These are phyloP conservation scores for Battus philenor DNA, from an alignment of 1,140 invertebrate species.

Conservation along the genomic window DNA sequence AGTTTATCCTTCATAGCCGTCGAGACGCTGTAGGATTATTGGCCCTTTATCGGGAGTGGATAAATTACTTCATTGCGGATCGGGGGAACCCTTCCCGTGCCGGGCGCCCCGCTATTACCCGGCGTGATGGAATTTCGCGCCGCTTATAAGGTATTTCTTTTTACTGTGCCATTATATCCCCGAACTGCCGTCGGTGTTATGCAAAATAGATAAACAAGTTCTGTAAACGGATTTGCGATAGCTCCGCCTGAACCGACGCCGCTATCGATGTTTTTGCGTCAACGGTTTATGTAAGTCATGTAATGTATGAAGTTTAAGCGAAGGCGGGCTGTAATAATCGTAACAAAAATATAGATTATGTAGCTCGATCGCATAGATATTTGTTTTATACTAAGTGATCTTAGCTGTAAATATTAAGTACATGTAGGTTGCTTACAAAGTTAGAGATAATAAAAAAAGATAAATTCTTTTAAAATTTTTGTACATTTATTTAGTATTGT, in stretches of 20 bases:
- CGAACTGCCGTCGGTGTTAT: slow-evolving; percentile 9
- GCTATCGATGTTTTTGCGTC: slow-evolving; percentile 6
- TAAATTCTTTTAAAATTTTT: too few relatives aligned
- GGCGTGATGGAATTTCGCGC: slow-evolving; percentile 12
- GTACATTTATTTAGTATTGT: too few relatives aligned
- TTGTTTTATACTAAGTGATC: too few relatives aligned
- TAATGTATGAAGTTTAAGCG: too few relatives aligned
- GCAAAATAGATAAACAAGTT: slow-evolving; percentile 17
- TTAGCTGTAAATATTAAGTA: too few relatives aligned
- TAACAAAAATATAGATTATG: too few relatives aligned
- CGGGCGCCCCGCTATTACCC: slow-evolving; percentile 4
- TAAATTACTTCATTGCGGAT: slow-evolving; percentile 12
- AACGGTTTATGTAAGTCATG: too few relatives aligned
- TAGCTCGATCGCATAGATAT: too few relatives aligned
- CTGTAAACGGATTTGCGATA: slow-evolving; percentile 10
- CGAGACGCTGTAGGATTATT: slow-evolving; percentile 5
- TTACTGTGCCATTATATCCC: slow-evolving; percentile 11
- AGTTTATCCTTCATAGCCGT: slow-evolving; percentile 1
- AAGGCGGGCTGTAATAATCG: too few relatives aligned
- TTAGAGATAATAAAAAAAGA: too few relatives aligned
- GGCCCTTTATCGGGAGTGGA: slow-evolving; percentile 10
- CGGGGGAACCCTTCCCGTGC: slow-evolving; percentile 3
- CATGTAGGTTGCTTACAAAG: too few relatives aligned
- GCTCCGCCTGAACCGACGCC: background rate
- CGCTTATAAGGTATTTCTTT: slow-evolving; percentile 12